Base-by-base conservation (phyloP, 2,797 vertebrate species). In the Gymnoscopelus braueri region DNA sequence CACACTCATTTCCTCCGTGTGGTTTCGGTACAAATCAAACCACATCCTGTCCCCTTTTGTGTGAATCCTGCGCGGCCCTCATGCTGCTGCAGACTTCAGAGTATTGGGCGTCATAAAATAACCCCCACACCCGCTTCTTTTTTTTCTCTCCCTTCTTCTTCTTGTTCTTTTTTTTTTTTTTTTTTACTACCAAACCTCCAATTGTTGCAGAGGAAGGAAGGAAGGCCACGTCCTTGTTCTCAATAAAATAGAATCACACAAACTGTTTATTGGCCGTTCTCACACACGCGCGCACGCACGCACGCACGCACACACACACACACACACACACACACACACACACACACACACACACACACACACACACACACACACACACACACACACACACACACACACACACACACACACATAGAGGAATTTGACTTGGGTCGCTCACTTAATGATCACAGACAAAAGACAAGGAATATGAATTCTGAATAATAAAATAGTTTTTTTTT, bases 11-110 rank as follows among this genome's bases (percentile, higher is more conserved):
- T 97, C 95, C 96, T 96, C 93, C 91, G 92, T 95, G 94, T 92
- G 95, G 94, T 95, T 96, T 95, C 93, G 92, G 95, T 95, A 96
- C 95, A 96, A 96, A 96, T 96, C 95, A 95, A 95, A 96, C 95
- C 95, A 95, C 96, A 96, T 97, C 96, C 96, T 97, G 95, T 95
- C 94, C 96, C 39, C 39, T 10, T 44, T 94, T 96, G 96, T 96
- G 95, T 96, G 92, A 94, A 91, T 93, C 92, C 93, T 93, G 91
- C 87, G 83, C 94, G 94, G 94, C 93, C 92, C 39, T 44, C 39
- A 90, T 94, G 93, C 91, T 91, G 94, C 92, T 85, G 87, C 84
- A 82, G 78, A 89, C 87, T 91, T 88, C 83, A 84, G 79, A 75
- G 81, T 55, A 76, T 3, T 44, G 8, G 87, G 86, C 88, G 84